These are phyloP conservation scores for Falcunculus frontatus DNA, from an alignment of 2,113 vertebrate species.

Conservation along the genomic window DNA sequence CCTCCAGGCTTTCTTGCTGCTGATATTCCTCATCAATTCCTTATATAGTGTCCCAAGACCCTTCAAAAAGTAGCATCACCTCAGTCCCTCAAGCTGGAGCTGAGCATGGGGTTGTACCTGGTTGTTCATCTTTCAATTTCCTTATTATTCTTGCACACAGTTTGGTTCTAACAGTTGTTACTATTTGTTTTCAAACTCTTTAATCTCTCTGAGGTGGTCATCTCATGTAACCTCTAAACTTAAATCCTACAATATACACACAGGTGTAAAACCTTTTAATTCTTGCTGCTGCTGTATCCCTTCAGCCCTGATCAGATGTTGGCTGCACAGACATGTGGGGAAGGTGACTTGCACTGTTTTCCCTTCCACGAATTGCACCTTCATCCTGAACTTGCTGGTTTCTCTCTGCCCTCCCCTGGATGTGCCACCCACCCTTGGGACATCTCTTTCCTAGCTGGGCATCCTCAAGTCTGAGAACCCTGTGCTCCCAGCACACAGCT, in stretches of 20 bases:
- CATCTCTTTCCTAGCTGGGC: neutral
- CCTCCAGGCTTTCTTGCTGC: neutral
- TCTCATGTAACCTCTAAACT: neutral
- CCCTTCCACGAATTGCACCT: too few species aligned
- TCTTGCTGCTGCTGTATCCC: neutral
- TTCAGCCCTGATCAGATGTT: neutral
- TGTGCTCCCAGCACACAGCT: neutral
- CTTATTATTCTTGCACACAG: neutral
- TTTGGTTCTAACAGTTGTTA: neutral
- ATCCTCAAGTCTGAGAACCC: neutral
- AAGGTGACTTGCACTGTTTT: neutral
- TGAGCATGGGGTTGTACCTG: neutral
- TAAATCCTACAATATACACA: neutral
- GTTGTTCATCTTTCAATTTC: neutral
- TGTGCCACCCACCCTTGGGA: neutral
- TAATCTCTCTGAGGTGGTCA: neutral
- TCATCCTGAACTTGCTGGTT: neutral
- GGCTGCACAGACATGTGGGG: fast-evolving
- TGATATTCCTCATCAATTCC: neutral
- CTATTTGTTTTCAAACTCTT: neutral
- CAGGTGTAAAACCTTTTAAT: neutral
- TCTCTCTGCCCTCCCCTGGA: neutral
- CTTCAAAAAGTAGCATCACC: neutral
- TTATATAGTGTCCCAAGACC: neutral
- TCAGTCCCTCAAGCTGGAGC: neutral